Evolutionary conservation across 2,888 invertebrate species (phyloP), one percentile per base, ranked within the genome.

Genomic region (Apodemia mormo): DNA sequence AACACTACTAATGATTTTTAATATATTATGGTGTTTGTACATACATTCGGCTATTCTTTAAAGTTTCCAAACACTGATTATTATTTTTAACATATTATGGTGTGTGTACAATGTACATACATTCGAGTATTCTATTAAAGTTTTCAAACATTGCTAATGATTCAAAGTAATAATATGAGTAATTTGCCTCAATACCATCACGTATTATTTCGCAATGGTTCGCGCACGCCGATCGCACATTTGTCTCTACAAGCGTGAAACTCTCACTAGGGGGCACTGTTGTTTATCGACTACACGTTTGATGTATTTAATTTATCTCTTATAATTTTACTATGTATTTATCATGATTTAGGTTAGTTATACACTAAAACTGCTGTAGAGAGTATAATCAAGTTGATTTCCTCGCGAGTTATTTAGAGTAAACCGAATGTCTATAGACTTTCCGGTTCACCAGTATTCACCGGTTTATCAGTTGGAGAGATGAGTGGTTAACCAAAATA

Each of bases 231-330:
- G 82, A 75, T 75, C 77, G 77, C 73, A 72, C 83, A 86, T 88
- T 87, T 83, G 78, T 88, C 84, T 83, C 78, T 68, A 52, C 67
- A 10, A 58, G 72, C 74, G 74, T 74, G 69, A 72, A 77, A 74
- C 76, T 68, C 80, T 71, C 84, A 76, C 83, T 75, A 80, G 81
- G 82, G 83, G 82, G 82, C 79, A 78, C 76, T 68, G 71, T 79
- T 80, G 80, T 86, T 85, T 85, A 84, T 83, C 77, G 76, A 71
- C 77, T 76, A 80, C 84, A 85, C 82, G 86, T 85, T 83, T 86
- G 84, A 86, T 87, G 81, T 79, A 81, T 79, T 74, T 77, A 74
- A 82, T 82, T 81, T 81, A 79, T 81, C 80, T 78, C 76, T 78
- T 76, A 70, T 73, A 73, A 72, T 76, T 73, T 70, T 67, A 69